Evolutionary conservation across 2,113 vertebrate species (phyloP), one percentile per base, ranked within the genome.

Genomic region (Solea solea): DNA sequence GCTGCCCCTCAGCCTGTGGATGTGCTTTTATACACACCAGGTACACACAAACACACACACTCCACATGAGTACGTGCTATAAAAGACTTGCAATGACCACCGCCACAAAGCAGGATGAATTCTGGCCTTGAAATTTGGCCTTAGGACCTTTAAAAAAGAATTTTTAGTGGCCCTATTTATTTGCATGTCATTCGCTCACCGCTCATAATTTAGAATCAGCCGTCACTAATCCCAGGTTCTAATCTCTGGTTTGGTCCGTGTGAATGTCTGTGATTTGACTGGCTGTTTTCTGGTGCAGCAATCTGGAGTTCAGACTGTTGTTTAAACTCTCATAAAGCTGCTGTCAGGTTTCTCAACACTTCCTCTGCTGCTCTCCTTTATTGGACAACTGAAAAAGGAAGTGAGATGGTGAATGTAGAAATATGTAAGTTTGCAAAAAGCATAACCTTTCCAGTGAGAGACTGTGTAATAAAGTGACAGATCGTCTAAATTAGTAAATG

Each of bases 11-110:
- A 93, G 46, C 94, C 95, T 8, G 77, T 99, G 27, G 96, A 98
- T 8, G 94, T 95, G 13, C 90, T 99, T 74, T 85, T 98, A 0
- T 99, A 99, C 80, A 98, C 96, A 0, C 95, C 97, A 90, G 98
- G 98, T 99, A 86, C 21, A 74, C 46, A 70, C 64, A 28, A 7
- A 64, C 48, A 96, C 79, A 96, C 95, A 0, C 95, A 79, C 25
- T 25, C 39, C 34, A 34, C 21, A 21, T 21, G 21, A 21, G 21
- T 21, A 34, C 3, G 34, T 34, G 3, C 34, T 34, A 34, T 34
- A 34, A 1, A 3, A 34, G 34, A 34, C 34, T 34, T 3, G 34
- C 34, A 34, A 2, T 6, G 34, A 21, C 21, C 21, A 21, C 21
- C 21, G 21, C 21, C 21, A 1, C 21, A 21, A 21, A 21, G 21